phyloP scores from a whole-genome alignment of 1,140 invertebrate genomes.

The Diabrotica undecimpunctata region DNA sequence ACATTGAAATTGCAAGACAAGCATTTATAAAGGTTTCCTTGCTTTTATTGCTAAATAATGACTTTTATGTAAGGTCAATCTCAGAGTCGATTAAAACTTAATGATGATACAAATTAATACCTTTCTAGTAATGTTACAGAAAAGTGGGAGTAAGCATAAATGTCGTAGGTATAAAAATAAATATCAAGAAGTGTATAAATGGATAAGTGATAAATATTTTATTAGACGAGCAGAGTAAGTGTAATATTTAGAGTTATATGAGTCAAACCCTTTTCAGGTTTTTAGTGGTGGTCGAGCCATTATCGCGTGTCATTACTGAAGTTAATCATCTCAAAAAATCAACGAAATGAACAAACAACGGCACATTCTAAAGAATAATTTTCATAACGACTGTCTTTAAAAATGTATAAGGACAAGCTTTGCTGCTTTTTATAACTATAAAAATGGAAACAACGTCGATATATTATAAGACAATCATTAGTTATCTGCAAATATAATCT shows the following conservation, averaged over 20 bases:
- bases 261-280: neutral
- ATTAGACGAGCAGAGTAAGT: neutral
- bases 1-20: too few relatives aligned
- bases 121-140: too few relatives aligned
- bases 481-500: conserved; percentile 29
- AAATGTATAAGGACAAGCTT: conserved; percentile 20
- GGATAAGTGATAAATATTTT: neutral
- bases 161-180: too few relatives aligned
- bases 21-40: too few relatives aligned
- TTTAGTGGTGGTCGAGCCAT: neutral
- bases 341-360: conserved; percentile 9
- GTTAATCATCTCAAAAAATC: conserved; percentile 12
- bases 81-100: too few relatives aligned
- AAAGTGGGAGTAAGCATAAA: too few relatives aligned
- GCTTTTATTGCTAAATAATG: too few relatives aligned
- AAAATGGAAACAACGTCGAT: conserved; percentile 22
- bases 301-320: conserved; percentile 7
- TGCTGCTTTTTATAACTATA: conserved; percentile 7
- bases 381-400: conserved; percentile 19
- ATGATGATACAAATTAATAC: too few relatives aligned
- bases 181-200: neutral
- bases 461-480: conserved; percentile 30
- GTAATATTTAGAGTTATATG: neutral
- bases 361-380: conserved; percentile 17
- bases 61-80: too few relatives aligned